phyloP scores from a whole-genome alignment of 2,113 vertebrate genomes.

The Pantherophis guttatus region DNA sequence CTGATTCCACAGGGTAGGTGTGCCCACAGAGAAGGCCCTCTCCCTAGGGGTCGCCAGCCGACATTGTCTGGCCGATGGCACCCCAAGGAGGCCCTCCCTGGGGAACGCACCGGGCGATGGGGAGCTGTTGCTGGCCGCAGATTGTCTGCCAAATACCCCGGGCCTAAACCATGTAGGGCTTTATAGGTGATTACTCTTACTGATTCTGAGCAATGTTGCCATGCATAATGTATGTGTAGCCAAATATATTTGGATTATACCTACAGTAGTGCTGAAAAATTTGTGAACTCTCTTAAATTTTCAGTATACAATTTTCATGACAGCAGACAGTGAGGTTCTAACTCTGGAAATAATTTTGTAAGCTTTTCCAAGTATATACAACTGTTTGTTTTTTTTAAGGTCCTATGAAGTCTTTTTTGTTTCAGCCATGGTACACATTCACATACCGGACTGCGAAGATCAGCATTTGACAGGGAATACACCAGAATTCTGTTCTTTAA shows the following conservation, averaged over 20 bases:
- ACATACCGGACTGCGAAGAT: neutral
- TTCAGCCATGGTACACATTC: neutral
- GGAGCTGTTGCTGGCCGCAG: too few relatives aligned
- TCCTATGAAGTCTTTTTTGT: neutral
- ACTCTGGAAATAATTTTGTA: neutral
- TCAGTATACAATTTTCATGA: neutral
- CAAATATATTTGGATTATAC: neutral
- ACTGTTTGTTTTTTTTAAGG: neutral
- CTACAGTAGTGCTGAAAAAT: neutral
- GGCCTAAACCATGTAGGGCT: too few relatives aligned
- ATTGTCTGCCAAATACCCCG: too few relatives aligned
- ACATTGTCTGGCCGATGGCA: too few relatives aligned
- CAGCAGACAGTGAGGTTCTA: neutral
- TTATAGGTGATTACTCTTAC: too few relatives aligned
- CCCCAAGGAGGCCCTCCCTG: too few relatives aligned
- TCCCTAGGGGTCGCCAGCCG: too few relatives aligned
- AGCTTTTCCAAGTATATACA: neutral
- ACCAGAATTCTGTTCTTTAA: neutral
- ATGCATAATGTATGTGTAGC: neutral
- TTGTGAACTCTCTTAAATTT: neutral
- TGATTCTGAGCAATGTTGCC: neutral
- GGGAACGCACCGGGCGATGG: too few relatives aligned
- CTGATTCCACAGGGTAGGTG: too few relatives aligned
- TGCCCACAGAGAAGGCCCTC: too few relatives aligned
- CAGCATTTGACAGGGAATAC: neutral